These are phyloP conservation scores for Porites australiensis DNA, from an alignment of 64 coral and sea anemone genomes.

Conservation along the genomic window DNA sequence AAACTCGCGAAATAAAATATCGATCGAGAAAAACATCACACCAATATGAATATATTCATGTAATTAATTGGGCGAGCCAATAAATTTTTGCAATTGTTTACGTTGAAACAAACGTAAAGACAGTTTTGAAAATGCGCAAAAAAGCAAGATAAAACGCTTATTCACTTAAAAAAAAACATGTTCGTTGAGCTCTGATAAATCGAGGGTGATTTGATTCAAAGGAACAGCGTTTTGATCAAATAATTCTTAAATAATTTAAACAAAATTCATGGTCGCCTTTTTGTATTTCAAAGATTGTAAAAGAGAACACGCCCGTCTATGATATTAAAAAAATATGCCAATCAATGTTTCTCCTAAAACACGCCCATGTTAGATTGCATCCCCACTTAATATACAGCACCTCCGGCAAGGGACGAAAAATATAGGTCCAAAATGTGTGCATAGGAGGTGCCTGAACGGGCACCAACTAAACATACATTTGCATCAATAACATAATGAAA, in stretches of 20 bases:
- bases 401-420: neutral
- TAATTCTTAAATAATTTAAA: constrained; percentile 14
- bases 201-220: too few relatives aligned
- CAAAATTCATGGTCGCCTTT: neutral
- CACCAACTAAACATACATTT: too few relatives aligned
- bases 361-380: neutral
- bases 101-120: neutral
- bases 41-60: constrained; percentile 46
- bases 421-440: too few relatives aligned
- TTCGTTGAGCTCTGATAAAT: neutral
- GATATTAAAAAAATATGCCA: constrained; percentile 8
- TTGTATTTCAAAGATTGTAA: neutral
- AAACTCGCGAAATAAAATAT: neutral
- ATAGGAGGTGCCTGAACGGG: too few relatives aligned
- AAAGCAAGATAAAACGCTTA: neutral
- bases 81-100: neutral
- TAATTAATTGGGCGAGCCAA: constrained; percentile 11
- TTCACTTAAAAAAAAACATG: neutral
- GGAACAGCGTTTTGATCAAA: neutral
- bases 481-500: too few relatives aligned
- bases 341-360: neutral
- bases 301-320: constrained; percentile 22
- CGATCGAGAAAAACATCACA: neutral
- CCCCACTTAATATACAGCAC: neutral
- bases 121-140: neutral